Conservation (phyloP, 2,888 invertebrate species). For the Brachynemurus nebulosus region DNA sequence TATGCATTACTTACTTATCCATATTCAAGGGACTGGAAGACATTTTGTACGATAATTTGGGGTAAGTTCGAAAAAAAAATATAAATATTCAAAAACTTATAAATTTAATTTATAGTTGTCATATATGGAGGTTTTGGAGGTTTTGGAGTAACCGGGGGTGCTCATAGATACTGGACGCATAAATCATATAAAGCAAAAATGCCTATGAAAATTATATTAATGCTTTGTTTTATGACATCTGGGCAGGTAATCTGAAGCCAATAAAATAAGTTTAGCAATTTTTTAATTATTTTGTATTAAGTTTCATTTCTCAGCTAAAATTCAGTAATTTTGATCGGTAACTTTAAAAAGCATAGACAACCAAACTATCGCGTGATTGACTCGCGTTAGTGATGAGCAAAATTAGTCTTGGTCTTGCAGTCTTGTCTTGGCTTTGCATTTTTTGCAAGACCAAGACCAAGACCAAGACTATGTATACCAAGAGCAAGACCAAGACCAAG, state of each 20-base stretch:
- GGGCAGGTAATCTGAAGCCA: constrained; percentile 41
- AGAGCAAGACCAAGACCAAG: too few relatives aligned
- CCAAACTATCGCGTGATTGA: too few relatives aligned
- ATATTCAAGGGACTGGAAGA: constrained; percentile 24
- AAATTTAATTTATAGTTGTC: constrained; percentile 29
- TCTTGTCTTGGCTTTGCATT: too few relatives aligned
- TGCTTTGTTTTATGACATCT: constrained; percentile 43
- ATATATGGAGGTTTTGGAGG: constrained; percentile 39
- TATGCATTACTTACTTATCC: constrained; percentile 27
- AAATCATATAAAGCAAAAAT: constrained; percentile 48
- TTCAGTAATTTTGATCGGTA: too few relatives aligned
- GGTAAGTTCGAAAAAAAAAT: constrained; percentile 34
- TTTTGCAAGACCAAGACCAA: too few relatives aligned
- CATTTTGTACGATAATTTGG: constrained; percentile 36
- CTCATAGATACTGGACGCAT: constrained; percentile 51
- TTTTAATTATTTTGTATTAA: neutral
- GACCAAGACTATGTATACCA: too few relatives aligned
- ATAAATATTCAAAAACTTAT: too few relatives aligned
- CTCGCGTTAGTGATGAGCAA: too few relatives aligned
- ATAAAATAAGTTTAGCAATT: neutral
- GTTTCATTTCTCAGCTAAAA: too few relatives aligned
- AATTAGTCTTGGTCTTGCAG: too few relatives aligned
- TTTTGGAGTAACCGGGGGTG: constrained; percentile 52
- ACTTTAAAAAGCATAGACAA: too few relatives aligned
- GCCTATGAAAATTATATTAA: constrained; percentile 41